These are phyloP conservation scores for Eilema caniola DNA, from an alignment of 2,888 invertebrate genomes.

Conservation along the genomic window DNA sequence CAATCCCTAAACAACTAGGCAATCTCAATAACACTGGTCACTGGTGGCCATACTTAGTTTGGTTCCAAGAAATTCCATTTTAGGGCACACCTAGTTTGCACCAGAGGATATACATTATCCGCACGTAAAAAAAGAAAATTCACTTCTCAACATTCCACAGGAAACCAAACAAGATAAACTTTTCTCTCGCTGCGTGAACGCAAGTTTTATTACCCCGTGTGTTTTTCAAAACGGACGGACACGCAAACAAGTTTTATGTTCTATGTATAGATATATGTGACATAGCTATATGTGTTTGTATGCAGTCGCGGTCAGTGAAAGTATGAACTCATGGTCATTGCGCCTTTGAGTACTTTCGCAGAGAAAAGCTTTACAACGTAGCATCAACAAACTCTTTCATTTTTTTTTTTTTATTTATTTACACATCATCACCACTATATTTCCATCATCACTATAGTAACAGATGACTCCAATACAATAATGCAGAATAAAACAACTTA, in stretches of 20 bases:
- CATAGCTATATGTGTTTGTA: constrained; percentile 13
- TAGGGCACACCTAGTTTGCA: neutral
- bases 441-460: no score
- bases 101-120: neutral
- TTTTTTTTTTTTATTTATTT: neutral
- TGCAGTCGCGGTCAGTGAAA: constrained; percentile 45
- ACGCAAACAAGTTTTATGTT: constrained; percentile 19
- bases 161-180: constrained; percentile 13
- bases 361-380: neutral
- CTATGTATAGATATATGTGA: constrained; percentile 8
- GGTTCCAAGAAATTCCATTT: neutral
- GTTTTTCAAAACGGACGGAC: constrained; percentile 14
- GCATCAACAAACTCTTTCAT: no score
- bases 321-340: constrained; percentile 41
- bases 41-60: neutral
- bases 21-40: no score
- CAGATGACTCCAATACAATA: no score
- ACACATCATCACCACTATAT: no score
- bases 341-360: constrained; percentile 19
- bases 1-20: no score
- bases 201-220: constrained; percentile 12
- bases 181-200: constrained; percentile 9
- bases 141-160: neutral
- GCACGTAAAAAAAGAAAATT: neutral
- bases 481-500: no score